Base-by-base conservation (phyloP, 2,113 vertebrate species). In the Talpa occidentalis region DNA sequence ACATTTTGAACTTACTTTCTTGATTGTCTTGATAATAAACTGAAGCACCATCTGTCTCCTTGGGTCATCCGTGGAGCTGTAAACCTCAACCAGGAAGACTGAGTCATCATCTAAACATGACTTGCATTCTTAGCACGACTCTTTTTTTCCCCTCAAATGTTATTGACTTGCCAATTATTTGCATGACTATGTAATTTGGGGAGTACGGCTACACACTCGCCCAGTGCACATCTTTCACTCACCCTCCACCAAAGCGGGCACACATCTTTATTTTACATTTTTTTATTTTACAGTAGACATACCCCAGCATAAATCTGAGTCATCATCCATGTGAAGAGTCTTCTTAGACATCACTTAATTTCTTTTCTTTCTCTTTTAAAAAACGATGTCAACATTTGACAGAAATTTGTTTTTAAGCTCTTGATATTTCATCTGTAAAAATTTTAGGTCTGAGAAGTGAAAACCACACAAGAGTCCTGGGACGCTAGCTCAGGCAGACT, bases 341-440 rank as follows among this genome's bases (percentile, higher is more conserved):
- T 76, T 59, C n/a, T 47, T 60, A 32, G 44, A 5, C n/a, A 22
- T 54, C 32, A 47, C 56, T 67, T 85, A 12, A 30, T 76, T 67
- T 66, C 44, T 72, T 17, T 74, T 3, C 21, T 42, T 60, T 59
- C 9, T 16, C 49, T 62, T 49, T 74, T n/a, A 37, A 56, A 54
- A 28, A 72, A 47, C 35, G 21, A 91, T 87, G 17, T 60, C 19
- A 56, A 86, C 4, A 9, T 90, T 93, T 85, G 30, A 47, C 70
- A 90, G 47, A 88, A 80, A 1, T 30, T 93, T 73, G 21, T 56
- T 90, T 94, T 85, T 30, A 60, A 64, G 32, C 59, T 82, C 66
- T 74, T 70, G 40, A 42, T 32, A 59, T 11, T 66, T 93, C 28
- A 59, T 54, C 83, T 62, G 49, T 49, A 69, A 95, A 86, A 93